A percentile compares a stretch with the other conserved stretches of the same genome.
These are phyloP conservation scores for Leucopsar rothschildi DNA, from an alignment of 2,113 vertebrate genomes.

Conservation along the genomic window DNA sequence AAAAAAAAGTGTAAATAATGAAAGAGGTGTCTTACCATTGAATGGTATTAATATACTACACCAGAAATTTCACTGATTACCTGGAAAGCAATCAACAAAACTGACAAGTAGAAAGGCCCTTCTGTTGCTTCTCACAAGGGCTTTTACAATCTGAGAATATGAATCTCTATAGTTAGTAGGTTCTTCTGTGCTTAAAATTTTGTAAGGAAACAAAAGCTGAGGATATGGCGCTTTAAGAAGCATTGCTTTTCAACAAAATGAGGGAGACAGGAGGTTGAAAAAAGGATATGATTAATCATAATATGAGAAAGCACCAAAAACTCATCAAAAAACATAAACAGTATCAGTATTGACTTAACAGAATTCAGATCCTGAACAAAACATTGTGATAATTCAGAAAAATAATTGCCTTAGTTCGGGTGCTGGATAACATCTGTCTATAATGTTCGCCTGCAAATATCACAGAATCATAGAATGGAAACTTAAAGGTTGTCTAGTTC, in stretches of 20 bases:
- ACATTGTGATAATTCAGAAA: background rate
- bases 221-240: background rate
- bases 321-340: background rate
- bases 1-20: background rate
- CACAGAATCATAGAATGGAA: background rate
- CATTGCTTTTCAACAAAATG: background rate
- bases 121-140: background rate
- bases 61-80: background rate
- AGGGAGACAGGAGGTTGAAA: background rate
- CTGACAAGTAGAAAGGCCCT: background rate
- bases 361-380: background rate
- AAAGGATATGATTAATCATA: background rate
- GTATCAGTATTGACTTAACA: background rate
- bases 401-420: background rate
- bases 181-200: background rate
- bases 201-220: background rate
- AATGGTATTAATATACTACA: background rate
- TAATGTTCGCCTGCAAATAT: background rate
- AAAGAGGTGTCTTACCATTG: background rate
- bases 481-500: rapidly evolving
- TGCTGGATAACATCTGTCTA: background rate
- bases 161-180: background rate
- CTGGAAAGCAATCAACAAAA: background rate
- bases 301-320: background rate
- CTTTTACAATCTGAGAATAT: background rate